Evolutionary conservation across 2,888 invertebrate genomes (phyloP).

Genomic region (Calephelis perditalis): DNA sequence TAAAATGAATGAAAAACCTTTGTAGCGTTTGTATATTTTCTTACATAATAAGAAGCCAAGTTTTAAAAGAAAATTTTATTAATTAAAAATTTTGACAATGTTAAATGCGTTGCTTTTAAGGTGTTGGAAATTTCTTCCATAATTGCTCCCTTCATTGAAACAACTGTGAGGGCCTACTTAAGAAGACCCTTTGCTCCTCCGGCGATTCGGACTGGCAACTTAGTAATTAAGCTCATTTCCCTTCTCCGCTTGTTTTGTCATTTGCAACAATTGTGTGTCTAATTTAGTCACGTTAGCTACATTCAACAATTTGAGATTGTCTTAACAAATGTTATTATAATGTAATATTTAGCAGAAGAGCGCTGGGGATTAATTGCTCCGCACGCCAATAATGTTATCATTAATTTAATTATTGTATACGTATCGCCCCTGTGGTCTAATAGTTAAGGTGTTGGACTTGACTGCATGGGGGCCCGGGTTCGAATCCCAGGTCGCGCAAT

Average conservation of each 20-base stretch:
- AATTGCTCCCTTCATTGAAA: slow-evolving; percentile 66
- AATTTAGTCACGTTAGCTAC: slow-evolving; percentile 34
- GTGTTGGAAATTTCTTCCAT: slow-evolving; percentile 58
- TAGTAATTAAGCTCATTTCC: slow-evolving; percentile 73
- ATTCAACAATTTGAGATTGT: slow-evolving; percentile 10
- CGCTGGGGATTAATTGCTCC: no score
- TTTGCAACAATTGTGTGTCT: slow-evolving; percentile 51
- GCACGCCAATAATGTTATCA: no score
- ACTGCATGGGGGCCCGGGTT: no score
- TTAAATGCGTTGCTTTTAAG: slow-evolving; percentile 46
- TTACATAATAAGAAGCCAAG: neutral
- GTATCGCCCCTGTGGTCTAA: no score
- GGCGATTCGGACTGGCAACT: slow-evolving; percentile 60
- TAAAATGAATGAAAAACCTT: no score
- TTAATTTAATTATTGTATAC: no score
- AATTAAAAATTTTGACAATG: slow-evolving; percentile 29
- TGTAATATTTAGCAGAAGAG: neutral
- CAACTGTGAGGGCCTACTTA: slow-evolving; percentile 61
- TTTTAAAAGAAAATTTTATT: slow-evolving; percentile 14
- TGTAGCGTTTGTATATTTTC: no score
- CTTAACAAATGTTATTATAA: slow-evolving; percentile 28
- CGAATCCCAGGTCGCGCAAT: no score
- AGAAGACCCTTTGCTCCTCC: slow-evolving; percentile 51
- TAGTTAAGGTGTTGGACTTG: no score
- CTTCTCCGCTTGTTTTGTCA: slow-evolving; percentile 58